Conservation (phyloP, 2,888 invertebrate genomes). For the Cynaeus angustus region DNA sequence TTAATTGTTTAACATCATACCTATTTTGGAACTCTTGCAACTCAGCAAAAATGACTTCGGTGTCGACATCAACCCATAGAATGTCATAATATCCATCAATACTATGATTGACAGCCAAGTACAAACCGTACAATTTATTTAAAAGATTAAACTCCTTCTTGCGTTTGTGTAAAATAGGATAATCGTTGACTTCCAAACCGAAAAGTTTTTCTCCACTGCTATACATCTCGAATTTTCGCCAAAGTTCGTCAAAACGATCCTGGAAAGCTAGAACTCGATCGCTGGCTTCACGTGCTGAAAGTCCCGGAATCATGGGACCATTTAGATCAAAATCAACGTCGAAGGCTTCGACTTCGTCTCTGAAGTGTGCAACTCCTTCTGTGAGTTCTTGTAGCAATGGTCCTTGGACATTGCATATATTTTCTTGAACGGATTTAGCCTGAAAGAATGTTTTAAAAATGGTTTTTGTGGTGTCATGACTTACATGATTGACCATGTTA, state of each 20-base stretch:
- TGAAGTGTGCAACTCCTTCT: constrained; percentile 80
- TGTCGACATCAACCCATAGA: constrained; percentile 88
- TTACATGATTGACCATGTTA: constrained; percentile 82
- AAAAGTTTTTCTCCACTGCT: constrained; percentile 86
- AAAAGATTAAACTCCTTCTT: constrained; percentile 90
- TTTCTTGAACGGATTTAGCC: constrained; percentile 82
- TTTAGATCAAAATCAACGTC: constrained; percentile 82
- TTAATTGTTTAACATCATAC: constrained; percentile 67
- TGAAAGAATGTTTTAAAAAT: constrained; percentile 55
- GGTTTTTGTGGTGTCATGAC: background rate
- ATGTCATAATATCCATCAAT: constrained; percentile 91
- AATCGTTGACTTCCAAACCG: constrained; percentile 87
- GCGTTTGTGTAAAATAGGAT: constrained; percentile 84
- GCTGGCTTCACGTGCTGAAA: constrained; percentile 89
- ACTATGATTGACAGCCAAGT: constrained; percentile 88
- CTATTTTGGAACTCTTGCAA: constrained; percentile 88
- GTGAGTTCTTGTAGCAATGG: constrained; percentile 83
- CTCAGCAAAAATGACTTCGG: constrained; percentile 86
- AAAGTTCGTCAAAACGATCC: constrained; percentile 87
- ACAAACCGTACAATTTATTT: constrained; percentile 86
- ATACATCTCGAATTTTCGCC: constrained; percentile 87
- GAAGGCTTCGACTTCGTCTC: constrained; percentile 79
- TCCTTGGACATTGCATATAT: constrained; percentile 83
- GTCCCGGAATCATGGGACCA: constrained; percentile 90
- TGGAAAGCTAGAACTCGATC: constrained; percentile 86